These are phyloP conservation scores for Otus sunia DNA, from an alignment of 2,113 vertebrate species.

Conservation along the genomic window DNA sequence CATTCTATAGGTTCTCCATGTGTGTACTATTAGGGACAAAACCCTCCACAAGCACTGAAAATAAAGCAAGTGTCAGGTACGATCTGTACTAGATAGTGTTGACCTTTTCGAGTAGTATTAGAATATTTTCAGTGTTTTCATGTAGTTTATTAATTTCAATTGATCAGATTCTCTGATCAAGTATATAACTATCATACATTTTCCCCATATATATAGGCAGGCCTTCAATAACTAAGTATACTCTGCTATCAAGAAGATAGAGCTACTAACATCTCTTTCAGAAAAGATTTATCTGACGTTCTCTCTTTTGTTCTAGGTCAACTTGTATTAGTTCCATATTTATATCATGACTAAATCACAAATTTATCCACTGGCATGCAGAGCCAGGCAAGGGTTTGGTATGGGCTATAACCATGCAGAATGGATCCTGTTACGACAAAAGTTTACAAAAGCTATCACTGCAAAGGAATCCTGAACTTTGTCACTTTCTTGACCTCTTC, in stretches of 20 bases:
- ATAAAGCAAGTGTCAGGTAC: background rate
- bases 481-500: background rate
- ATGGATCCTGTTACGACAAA: background rate
- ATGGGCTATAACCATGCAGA: background rate
- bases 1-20: background rate
- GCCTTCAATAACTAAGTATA: background rate
- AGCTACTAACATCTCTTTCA: background rate
- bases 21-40: background rate
- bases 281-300: background rate
- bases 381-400: background rate
- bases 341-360: background rate
- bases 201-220: background rate
- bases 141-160: background rate
- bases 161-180: background rate
- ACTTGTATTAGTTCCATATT: background rate
- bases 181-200: background rate
- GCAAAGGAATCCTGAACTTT: background rate
- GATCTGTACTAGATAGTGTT: background rate
- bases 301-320: background rate
- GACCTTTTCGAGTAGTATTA: background rate
- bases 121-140: background rate
- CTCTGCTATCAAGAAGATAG: background rate
- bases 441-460: background rate
- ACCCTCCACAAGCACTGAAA: background rate
- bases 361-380: background rate